A percentile compares a stretch with the other conserved stretches of the same genome.
These are phyloP conservation scores for Tetheella fluctuosa DNA, from an alignment of 2,888 invertebrate genomes.

Conservation along the genomic window DNA sequence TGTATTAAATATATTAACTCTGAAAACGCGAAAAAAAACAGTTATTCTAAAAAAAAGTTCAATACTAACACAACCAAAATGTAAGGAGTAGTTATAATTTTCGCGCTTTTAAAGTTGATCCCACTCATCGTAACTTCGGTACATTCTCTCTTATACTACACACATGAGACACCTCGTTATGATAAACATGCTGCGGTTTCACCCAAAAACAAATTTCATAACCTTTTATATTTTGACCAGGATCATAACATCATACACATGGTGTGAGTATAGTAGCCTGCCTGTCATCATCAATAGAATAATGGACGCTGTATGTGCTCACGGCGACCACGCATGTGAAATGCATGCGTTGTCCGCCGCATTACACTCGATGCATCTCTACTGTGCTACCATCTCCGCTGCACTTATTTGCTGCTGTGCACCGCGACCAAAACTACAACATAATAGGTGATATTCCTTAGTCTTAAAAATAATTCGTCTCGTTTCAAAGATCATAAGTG, in stretches of 20 bases:
- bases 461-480: too few relatives aligned
- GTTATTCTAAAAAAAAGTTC: too few relatives aligned
- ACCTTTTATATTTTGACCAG: neutral
- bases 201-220: too few relatives aligned
- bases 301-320: slow-evolving; percentile 73
- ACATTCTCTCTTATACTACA: too few relatives aligned
- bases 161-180: too few relatives aligned
- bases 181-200: too few relatives aligned
- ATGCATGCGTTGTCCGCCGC: slow-evolving; percentile 66
- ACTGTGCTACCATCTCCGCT: slow-evolving; percentile 72
- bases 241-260: neutral
- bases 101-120: too few relatives aligned
- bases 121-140: too few relatives aligned
- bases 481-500: neutral
- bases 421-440: slow-evolving; percentile 39
- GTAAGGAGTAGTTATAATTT: too few relatives aligned
- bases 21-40: too few relatives aligned
- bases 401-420: slow-evolving; percentile 74
- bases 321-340: slow-evolving; percentile 56
- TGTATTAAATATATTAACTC: too few relatives aligned
- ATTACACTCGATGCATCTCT: slow-evolving; percentile 72
- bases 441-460: neutral
- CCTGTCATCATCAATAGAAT: neutral
- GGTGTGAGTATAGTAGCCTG: neutral
- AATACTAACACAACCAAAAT: too few relatives aligned